Conservation (phyloP, 64 coral and sea anemone species). For the Montipora foliosa region DNA sequence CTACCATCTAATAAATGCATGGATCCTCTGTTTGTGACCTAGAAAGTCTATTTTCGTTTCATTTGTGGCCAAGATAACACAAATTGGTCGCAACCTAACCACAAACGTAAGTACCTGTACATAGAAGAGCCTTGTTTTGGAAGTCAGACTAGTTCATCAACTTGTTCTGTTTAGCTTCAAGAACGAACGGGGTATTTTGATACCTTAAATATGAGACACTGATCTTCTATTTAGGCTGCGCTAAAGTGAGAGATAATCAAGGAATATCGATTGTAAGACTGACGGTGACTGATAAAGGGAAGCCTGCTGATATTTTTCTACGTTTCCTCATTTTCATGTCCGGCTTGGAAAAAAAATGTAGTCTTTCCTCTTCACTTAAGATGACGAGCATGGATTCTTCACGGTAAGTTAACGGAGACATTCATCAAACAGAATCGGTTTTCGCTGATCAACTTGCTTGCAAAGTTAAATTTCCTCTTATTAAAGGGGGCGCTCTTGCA, state of each 20-base stretch:
- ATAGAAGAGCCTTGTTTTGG: background rate
- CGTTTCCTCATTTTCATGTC: no score
- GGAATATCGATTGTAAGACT: background rate
- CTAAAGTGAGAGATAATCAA: background rate
- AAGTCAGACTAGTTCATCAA: background rate
- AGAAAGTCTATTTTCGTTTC: background rate
- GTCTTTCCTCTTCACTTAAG: no score
- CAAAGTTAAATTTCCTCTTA: no score
- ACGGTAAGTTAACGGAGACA: no score
- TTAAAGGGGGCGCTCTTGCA: no score
- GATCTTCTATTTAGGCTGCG: background rate
- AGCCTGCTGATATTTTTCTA: no score
- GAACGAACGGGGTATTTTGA: background rate
- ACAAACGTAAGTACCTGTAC: background rate
- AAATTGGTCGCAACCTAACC: background rate
- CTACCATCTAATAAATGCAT: background rate
- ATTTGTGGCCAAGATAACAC: background rate
- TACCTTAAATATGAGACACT: conserved; percentile 19
- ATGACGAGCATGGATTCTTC: no score
- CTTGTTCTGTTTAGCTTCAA: background rate
- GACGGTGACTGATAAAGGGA: no score
- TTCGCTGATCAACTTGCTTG: no score
- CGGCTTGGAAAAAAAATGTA: no score
- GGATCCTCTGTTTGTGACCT: background rate
- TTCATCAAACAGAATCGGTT: no score